Evolutionary conservation across 2,797 vertebrate species (phyloP).

Genomic region (Thripadectes ignobilis): DNA sequence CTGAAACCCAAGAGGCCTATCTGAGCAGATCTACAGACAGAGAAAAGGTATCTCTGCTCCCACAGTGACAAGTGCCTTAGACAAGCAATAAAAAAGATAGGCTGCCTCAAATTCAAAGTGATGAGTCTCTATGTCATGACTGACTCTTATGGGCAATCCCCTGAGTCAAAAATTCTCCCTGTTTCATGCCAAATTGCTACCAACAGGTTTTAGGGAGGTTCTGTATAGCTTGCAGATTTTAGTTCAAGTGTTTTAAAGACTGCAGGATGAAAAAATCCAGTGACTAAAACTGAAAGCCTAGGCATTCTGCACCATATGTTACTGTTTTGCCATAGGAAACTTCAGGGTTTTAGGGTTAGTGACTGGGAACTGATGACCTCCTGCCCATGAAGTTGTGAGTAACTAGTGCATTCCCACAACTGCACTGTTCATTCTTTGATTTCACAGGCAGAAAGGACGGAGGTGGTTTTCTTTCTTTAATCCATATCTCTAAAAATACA

Average conservation of each 20-base stretch:
- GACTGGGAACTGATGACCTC: slow-evolving; percentile 9
- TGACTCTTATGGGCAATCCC: slow-evolving; percentile 48
- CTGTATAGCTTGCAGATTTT: slow-evolving; percentile 36
- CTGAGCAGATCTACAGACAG: not conserved
- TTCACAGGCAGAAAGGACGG: not conserved
- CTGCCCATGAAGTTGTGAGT: not conserved
- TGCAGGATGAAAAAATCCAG: not conserved
- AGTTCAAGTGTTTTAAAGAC: slow-evolving; percentile 42
- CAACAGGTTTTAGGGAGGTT: slow-evolving; percentile 19
- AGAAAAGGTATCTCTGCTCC: not conserved
- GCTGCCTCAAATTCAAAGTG: not conserved
- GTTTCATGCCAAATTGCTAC: slow-evolving; percentile 20
- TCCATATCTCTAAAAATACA: not conserved
- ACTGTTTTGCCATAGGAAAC: not conserved
- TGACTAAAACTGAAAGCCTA: slow-evolving; percentile 26
- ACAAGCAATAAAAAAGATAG: not conserved
- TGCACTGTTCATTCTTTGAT: not conserved
- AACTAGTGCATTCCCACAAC: not conserved
- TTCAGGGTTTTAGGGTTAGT: not conserved
- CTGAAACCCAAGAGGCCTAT: not conserved
- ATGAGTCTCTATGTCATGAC: not conserved
- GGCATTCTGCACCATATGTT: slow-evolving; percentile 1
- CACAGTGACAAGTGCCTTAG: not conserved
- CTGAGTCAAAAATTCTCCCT: slow-evolving; percentile 7
- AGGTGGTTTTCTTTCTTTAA: not conserved